Conservation (phyloP, 64 coral and sea anemone genomes). For the Porites australiensis region DNA sequence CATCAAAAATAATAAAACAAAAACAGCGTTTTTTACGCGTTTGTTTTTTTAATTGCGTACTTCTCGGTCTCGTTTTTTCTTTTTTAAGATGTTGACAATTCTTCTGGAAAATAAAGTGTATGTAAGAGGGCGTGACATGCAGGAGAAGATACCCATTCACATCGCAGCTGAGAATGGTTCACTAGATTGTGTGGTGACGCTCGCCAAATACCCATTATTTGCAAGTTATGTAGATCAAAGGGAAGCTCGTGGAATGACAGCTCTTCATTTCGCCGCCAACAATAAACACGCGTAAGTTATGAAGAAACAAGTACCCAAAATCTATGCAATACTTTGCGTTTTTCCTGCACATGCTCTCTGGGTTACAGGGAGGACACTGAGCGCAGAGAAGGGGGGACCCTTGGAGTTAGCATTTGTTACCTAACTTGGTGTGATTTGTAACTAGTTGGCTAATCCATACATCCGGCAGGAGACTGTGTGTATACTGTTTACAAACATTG, state of each 20-base stretch:
- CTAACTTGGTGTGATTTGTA: too few relatives aligned
- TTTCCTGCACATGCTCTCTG: too few relatives aligned
- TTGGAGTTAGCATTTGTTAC: too few relatives aligned
- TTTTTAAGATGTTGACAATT: slow-evolving; percentile 32
- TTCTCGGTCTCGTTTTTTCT: background rate
- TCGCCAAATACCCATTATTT: background rate
- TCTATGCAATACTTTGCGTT: too few relatives aligned
- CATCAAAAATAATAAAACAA: too few relatives aligned
- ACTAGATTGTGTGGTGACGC: background rate
- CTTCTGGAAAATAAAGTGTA: background rate
- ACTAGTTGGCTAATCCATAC: too few relatives aligned
- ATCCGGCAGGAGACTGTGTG: too few relatives aligned
- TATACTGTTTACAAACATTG: too few relatives aligned
- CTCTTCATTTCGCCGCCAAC: slow-evolving; percentile 47
- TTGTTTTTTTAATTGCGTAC: background rate
- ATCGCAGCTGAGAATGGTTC: slow-evolving; percentile 39
- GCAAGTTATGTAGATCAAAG: background rate
- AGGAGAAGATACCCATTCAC: slow-evolving; percentile 37
- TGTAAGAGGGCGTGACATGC: slow-evolving; percentile 17
- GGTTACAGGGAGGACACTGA: too few relatives aligned
- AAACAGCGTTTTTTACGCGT: background rate
- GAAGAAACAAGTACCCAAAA: background rate
- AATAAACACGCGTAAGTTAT: slow-evolving; percentile 17
- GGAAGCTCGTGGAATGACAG: slow-evolving; percentile 33
- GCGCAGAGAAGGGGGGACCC: too few relatives aligned